phyloP scores from a whole-genome alignment of 2,888 invertebrate species.

The Drosophila nr. perissopoda region DNA sequence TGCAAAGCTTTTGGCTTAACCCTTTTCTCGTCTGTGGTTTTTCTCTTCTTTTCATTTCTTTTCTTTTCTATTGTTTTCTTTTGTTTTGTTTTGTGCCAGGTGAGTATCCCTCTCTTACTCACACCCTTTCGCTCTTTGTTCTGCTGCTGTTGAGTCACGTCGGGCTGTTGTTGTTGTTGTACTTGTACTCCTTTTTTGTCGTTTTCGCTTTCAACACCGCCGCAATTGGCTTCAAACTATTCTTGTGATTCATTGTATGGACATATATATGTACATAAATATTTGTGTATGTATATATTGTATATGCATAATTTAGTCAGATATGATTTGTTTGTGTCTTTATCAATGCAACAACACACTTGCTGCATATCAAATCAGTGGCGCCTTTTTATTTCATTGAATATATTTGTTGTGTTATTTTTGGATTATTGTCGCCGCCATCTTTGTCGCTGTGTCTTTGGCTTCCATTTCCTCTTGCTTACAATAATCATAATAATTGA shows the following conservation, averaged over 20 bases:
- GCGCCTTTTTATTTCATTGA: constrained; percentile 22
- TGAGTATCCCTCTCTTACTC: not conserved
- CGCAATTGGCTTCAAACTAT: constrained; percentile 48
- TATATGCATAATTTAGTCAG: constrained; percentile 6
- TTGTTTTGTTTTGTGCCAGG: constrained; percentile 22
- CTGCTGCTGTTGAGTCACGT: constrained; percentile 53
- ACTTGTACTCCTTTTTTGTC: constrained; percentile 47
- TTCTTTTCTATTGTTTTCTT: constrained; percentile 11
- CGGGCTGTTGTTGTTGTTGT: constrained; percentile 31
- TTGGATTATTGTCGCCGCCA: constrained; percentile 44
- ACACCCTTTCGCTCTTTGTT: constrained; percentile 37
- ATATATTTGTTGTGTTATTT: constrained; percentile 39
- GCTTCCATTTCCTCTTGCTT: constrained; percentile 33
- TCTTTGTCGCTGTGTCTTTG: constrained; percentile 16
- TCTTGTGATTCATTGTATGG: constrained; percentile 45
- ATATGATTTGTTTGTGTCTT: constrained; percentile 32
- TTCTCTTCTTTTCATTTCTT: constrained; percentile 11
- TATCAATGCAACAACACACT: constrained; percentile 45
- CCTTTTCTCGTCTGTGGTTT: not conserved
- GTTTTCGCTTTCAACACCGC: constrained; percentile 67
- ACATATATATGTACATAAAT: not conserved
- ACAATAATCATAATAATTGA: constrained; percentile 68
- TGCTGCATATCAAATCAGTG: constrained; percentile 51
- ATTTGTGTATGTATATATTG: not conserved
- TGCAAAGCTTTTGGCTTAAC: constrained; percentile 6